Evolutionary conservation across 2,888 invertebrate species (phyloP).

Genomic region (Limenitis camilla): DNA sequence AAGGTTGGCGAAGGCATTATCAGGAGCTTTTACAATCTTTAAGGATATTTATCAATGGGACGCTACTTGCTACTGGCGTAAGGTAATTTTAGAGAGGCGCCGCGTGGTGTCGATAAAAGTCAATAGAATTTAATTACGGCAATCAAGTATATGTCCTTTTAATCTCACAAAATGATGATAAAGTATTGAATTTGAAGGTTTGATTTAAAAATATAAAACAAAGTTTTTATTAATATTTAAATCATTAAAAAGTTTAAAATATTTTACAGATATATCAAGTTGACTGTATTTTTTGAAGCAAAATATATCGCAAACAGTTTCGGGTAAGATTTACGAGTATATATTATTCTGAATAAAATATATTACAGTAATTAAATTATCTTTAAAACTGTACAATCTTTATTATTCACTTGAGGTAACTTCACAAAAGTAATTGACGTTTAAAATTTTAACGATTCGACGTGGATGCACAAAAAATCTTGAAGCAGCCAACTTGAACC

Average conservation of each 20-base stretch:
- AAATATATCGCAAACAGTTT: too few relatives aligned
- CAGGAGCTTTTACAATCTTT: constrained; percentile 68
- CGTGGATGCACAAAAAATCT: constrained; percentile 25
- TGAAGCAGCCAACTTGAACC: constrained; percentile 41
- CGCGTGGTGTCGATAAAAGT: constrained; percentile 19
- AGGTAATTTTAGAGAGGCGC: constrained; percentile 38
- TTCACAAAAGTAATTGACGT: constrained; percentile 11
- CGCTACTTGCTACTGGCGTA: constrained; percentile 72
- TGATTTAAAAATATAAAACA: too few relatives aligned
- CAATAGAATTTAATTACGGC: background rate
- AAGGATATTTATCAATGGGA: constrained; percentile 73
- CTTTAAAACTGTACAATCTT: background rate
- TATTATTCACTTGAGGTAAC: background rate
- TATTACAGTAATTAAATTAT: background rate
- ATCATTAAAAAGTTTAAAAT: too few relatives aligned
- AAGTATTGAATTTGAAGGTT: too few relatives aligned
- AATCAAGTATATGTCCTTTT: background rate
- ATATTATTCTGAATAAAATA: background rate
- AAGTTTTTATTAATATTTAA: too few relatives aligned
- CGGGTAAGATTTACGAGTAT: too few relatives aligned
- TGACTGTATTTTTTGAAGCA: too few relatives aligned
- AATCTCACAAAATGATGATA: too few relatives aligned
- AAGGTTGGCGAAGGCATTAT: constrained; percentile 64
- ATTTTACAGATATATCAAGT: too few relatives aligned
- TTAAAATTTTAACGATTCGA: constrained; percentile 6